Percentiles rank a stretch among this genome's conserved stretches.
Evolutionary conservation across 2,888 invertebrate species (phyloP).

Genomic region (Drosophila paramelanica): DNA sequence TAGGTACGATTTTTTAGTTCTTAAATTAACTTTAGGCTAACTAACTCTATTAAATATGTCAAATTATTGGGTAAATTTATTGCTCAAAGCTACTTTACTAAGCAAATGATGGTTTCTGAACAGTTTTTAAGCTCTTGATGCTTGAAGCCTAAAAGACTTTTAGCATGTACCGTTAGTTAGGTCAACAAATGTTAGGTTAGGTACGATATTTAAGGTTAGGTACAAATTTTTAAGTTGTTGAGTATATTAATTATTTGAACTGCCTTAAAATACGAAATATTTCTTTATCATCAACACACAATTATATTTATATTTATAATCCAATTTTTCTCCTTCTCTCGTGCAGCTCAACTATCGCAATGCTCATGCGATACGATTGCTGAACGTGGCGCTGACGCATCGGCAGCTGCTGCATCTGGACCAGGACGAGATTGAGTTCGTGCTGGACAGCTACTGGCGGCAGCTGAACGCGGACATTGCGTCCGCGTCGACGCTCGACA

Average conservation of each 20-base stretch:
- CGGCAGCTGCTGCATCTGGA: slow-evolving; percentile 79
- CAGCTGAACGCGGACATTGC: slow-evolving; percentile 78
- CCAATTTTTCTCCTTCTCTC: not conserved
- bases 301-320: too few species aligned
- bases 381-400: slow-evolving; percentile 77
- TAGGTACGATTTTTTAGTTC: too few species aligned
- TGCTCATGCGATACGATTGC: slow-evolving; percentile 76
- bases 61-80: too few species aligned
- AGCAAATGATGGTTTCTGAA: too few species aligned
- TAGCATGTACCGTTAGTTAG: not conserved
- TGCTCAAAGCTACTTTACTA: too few species aligned
- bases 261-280: too few species aligned
- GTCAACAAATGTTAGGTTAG: not conserved
- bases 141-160: too few species aligned
- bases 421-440: slow-evolving; percentile 83
- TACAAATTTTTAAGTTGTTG: not conserved
- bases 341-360: slow-evolving; percentile 81
- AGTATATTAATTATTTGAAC: too few species aligned
- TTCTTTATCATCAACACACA: too few species aligned
- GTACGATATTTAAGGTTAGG: not conserved
- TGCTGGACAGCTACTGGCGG: slow-evolving; percentile 82
- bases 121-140: too few species aligned
- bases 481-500: slow-evolving; percentile 30
- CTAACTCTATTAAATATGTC: too few species aligned
- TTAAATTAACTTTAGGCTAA: too few species aligned